Conservation (phyloP, 2,797 vertebrate genomes). For the Sebastes goodei region DNA sequence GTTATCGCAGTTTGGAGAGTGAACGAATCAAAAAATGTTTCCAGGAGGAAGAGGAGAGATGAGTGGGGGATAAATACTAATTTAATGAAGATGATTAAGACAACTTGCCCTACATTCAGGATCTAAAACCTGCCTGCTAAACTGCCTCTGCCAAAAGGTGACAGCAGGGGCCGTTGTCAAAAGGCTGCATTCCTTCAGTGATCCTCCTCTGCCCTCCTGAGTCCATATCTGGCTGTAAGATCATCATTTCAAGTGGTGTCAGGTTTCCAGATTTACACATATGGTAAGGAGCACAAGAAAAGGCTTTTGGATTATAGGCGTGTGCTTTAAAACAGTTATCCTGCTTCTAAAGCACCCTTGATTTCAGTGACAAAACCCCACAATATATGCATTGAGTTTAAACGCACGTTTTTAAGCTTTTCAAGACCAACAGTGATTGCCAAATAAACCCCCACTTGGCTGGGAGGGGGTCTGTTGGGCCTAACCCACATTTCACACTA, state of each 20-base stretch:
- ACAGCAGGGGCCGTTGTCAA: conserved; percentile 44
- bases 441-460: conserved; percentile 17
- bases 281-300: not conserved
- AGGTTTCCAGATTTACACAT: conserved; percentile 23
- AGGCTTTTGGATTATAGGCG: not conserved
- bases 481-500: conserved; percentile 57
- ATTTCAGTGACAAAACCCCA: not conserved
- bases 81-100: conserved; percentile 50
- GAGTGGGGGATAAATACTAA: not conserved
- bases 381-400: not conserved
- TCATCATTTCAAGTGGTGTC: conserved; percentile 20
- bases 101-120: conserved; percentile 29
- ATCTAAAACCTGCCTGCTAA: not conserved
- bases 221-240: conserved; percentile 42
- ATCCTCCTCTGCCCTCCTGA: conserved; percentile 30
- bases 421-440: not conserved
- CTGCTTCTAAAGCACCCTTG: not conserved
- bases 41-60: conserved; percentile 1
- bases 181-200: conserved; percentile 46
- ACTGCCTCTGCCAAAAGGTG: conserved; percentile 33
- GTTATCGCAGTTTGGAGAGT: conserved; percentile 7
- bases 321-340: not conserved
- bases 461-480: conserved; percentile 7
- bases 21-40: conserved; percentile 33
- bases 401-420: not conserved